Evolutionary conservation across 2,113 vertebrate genomes (phyloP).

Genomic region (Arothron firmamentum): DNA sequence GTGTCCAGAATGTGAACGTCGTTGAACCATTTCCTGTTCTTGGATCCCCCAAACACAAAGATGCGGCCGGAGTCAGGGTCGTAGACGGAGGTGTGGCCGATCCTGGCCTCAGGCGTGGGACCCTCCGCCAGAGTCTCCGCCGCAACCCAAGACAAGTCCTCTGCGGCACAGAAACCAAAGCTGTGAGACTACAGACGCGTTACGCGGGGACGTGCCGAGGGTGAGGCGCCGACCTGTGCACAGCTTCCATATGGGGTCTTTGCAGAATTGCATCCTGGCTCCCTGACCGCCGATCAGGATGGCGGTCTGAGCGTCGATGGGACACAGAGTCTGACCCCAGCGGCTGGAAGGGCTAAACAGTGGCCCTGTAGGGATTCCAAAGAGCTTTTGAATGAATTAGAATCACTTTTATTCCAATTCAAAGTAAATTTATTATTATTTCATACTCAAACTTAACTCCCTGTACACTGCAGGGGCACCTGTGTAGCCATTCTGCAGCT

Average conservation of each 20-base stretch:
- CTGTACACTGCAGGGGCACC: too few relatives aligned
- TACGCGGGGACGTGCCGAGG: too few relatives aligned
- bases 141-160: slow-evolving; percentile 74
- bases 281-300: slow-evolving; percentile 77
- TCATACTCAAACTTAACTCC: neutral
- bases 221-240: slow-evolving; percentile 66
- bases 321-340: slow-evolving; percentile 75
- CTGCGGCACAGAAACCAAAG: slow-evolving; percentile 44
- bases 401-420: too few relatives aligned
- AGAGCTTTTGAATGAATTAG: neutral
- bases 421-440: neutral
- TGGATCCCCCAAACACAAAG: slow-evolving; percentile 78
- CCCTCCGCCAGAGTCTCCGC: slow-evolving; percentile 74
- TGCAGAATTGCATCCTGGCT: slow-evolving; percentile 74
- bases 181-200: too few relatives aligned
- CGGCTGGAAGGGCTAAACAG: slow-evolving; percentile 65
- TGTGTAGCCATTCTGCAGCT: too few relatives aligned
- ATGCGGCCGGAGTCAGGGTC: slow-evolving; percentile 69
- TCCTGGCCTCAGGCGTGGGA: slow-evolving; percentile 74
- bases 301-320: slow-evolving; percentile 73
- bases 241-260: slow-evolving; percentile 78
- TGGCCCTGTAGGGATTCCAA: slow-evolving; percentile 30
- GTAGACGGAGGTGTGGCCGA: slow-evolving; percentile 74
- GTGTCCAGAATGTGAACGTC: slow-evolving; percentile 78
- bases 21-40: slow-evolving; percentile 78